Evolutionary conservation across 1,140 invertebrate genomes (phyloP), one percentile per base, ranked within the genome.

Genomic region (Neoseiulus cucumeris): DNA sequence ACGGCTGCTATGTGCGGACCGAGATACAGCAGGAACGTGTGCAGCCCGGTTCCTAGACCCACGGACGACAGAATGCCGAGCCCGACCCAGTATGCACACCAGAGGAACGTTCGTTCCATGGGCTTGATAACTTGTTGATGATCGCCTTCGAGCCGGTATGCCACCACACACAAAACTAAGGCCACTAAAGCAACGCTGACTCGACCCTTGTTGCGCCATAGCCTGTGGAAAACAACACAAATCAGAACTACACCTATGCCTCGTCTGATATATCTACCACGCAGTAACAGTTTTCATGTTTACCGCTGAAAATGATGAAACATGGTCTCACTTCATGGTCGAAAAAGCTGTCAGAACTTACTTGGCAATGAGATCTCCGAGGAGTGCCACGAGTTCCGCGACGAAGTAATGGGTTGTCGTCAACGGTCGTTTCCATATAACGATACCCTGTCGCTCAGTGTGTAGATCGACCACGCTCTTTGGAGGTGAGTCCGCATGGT

Each of bases 11-110:
- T 82, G 72, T 80, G 79, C 45, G 81, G 82, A 69, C 81, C 81
- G 70, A 98, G 78, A 76, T 98, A 99, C 42, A 99, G 79, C 14
- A 99, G 79, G 79, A 99, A 99, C 64, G 95, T 99, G 75, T 99
- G 96, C 28, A 98, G 81, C 6, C 95, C 96, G 0, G 93, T 97
- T 14, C 96, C 96, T 33, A 99, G 79, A 1, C 96, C 95, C 51
- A 98, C 91, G 9, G 92, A 97, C 25, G 93, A 97, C 64, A 98
- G 81, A 20, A 98, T 85, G 39, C 95, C 95, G 55, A 98, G 80
- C 12, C 91, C 85, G 68, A 94, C 79, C 95, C 95, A 98, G 79
- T 95, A 98, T 7, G 83, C 72, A 78, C 84, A 89, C 86, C 89
- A 93, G 39, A 80, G 68, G 25, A 80, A 68, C 67, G 76, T 73